Base-by-base conservation (phyloP, 2,888 invertebrate species). In the Dynastes hyllus region DNA sequence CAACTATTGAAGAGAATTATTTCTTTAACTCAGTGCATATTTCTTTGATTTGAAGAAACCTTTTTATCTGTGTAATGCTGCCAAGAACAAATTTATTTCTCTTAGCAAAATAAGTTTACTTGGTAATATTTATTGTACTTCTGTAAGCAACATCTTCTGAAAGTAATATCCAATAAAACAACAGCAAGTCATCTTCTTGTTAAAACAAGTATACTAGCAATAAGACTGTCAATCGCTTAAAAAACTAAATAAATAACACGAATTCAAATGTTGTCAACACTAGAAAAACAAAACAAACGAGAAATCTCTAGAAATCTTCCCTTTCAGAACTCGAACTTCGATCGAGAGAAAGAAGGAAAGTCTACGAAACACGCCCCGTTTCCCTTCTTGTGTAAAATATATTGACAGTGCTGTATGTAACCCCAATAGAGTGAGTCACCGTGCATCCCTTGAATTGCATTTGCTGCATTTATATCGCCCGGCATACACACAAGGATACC, bases 371-470 rank as follows among this genome's bases (percentile, higher is more conserved):
- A 58, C 73, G 40, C 58, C 73, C 73, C 73, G 32, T 16, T 58
- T 45, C 65, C 27, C 45, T 22, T 40, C 58, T 55, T 79, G 79
- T 73, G 79, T 79, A 79, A 71, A 79, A 79, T 79, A 77, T 77
- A 79, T 79, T 79, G 79, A 71, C 77, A 77, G 73, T 71, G 73
- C 79, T 79, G 79, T 79, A 79, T 79, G 71, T 67, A 71, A 79
- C 79, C 79, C 79, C 79, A 73, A 77, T 58, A 66, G 77, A 53
- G 73, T 79, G 79, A 79, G 71, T 79, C 79, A 79, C 76, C 51
- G 73, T 73, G 77, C 79, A 79, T 79, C 79, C 79, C 79, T 79
- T 79, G 79, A 70, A 71, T 77, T 79, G 79, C 79, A 79, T 79
- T 79, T 79, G 67, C 71, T 73, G 73, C 73, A 73, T 73, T 73